phyloP scores from a whole-genome alignment of 2,113 vertebrate species.

The Lophotis ruficrista region DNA sequence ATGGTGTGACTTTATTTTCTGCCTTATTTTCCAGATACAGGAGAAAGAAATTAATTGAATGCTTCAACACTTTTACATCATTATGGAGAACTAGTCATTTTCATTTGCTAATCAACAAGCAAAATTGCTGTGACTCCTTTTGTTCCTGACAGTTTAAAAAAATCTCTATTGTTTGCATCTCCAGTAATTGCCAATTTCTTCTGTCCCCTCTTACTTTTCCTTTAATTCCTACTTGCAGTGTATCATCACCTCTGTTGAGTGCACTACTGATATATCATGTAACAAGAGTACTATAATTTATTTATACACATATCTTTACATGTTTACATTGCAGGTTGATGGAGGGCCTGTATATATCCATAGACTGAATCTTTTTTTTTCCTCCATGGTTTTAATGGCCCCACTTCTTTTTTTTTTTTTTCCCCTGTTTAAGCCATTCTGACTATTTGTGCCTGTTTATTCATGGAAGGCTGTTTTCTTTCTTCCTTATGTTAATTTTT shows the following conservation, averaged over 20 bases:
- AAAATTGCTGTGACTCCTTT: neutral
- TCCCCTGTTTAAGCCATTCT: neutral
- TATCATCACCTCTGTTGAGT: neutral
- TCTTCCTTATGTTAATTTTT: neutral
- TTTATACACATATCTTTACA: neutral
- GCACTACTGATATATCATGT: neutral
- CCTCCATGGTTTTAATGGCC: neutral
- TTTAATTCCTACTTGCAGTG: neutral
- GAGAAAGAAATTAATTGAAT: neutral
- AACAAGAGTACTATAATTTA: neutral
- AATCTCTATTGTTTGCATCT: rapidly evolving
- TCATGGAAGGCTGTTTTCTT: neutral
- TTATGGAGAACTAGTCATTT: neutral
- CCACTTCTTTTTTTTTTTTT: neutral
- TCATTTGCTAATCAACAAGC: neutral
- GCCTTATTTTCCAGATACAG: neutral
- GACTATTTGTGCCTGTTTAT: neutral
- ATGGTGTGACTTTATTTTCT: neutral
- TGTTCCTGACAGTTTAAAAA: neutral
- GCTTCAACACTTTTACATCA: neutral
- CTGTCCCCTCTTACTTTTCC: neutral
- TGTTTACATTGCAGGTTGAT: neutral
- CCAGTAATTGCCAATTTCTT: neutral
- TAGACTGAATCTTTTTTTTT: neutral
- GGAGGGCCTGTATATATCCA: neutral